Evolutionary conservation across 2,113 vertebrate genomes (phyloP), one percentile per base, ranked within the genome.

Genomic region (Poicephalus gulielmi): DNA sequence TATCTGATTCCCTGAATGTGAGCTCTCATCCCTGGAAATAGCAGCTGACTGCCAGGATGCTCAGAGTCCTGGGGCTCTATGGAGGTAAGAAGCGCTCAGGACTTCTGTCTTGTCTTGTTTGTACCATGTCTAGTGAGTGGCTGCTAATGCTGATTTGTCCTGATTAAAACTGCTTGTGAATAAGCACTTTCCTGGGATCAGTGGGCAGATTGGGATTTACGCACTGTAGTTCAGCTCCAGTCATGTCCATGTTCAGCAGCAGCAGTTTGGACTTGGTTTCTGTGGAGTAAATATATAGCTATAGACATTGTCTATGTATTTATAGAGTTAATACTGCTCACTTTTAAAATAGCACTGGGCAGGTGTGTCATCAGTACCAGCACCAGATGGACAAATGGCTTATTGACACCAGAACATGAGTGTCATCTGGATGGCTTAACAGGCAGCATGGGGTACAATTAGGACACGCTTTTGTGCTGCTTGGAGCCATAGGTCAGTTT

Each of bases 191-290:
- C 18, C 49, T 35, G 46, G 46, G 63, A 12, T 66, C 17, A 6
- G 0, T 1, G 2, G 5, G 14, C 7, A 5, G 1, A 0, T 6
- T 17, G 4, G 64, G 30, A 30, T 35, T 41, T 35, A 12, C 24
- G 16, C 39, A 1, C 12, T 20, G 30, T 25, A 1, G 1, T 60
- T 55, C 49, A 46, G 46, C 27, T 66, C 13, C 16, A 4, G 41
- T 22, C 57, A 2, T 7, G 7, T 47, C 70, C 7, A 0, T 3
- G 18, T 46, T 43, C 47, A 37, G 19, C 59, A 37, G 1, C 64
- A 41, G 2, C 1, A 11, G 7, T 68, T 57, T 52, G 30, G 10
- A 39, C 8, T 33, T 46, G 27, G 25, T 82, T 63, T 84, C 23
- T 81, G 53, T 71, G 52, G 19, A 5, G 28, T n/a, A 33, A 33